Conservation (phyloP, 2,797 vertebrate genomes). For the Danionella dracula region DNA sequence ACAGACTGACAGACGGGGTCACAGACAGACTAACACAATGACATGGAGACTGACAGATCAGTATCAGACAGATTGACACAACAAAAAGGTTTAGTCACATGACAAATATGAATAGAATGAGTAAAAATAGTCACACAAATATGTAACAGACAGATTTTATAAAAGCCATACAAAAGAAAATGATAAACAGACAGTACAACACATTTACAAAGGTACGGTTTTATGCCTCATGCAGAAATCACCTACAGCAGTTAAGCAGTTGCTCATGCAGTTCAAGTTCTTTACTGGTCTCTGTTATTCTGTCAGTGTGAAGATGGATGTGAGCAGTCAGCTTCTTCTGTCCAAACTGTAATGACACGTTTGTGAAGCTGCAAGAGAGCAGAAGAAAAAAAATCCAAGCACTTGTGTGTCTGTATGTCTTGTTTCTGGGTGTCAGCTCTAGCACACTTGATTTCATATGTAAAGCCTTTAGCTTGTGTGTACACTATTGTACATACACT, state of each 20-base stretch:
- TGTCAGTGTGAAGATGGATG: background rate
- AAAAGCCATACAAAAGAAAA: too few relatives aligned
- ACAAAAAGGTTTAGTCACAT: too few relatives aligned
- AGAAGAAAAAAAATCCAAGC: background rate
- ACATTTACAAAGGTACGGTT: too few relatives aligned
- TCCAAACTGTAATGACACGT: slow-evolving; percentile 27
- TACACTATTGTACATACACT: background rate
- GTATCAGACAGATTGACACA: too few relatives aligned
- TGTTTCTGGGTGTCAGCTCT: slow-evolving; percentile 3
- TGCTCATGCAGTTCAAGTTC: background rate
- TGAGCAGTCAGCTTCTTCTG: background rate
- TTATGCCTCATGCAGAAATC: too few relatives aligned
- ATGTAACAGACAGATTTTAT: too few relatives aligned
- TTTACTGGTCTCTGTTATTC: background rate
- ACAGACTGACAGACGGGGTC: too few relatives aligned
- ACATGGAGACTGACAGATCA: background rate
- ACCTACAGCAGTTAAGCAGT: too few relatives aligned
- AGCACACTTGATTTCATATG: slow-evolving; percentile 35
- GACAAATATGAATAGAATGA: too few relatives aligned
- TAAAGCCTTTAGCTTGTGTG: slow-evolving; percentile 20
- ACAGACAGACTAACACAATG: background rate
- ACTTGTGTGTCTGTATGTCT: slow-evolving; percentile 23
- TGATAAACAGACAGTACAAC: too few relatives aligned
- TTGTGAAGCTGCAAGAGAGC: background rate
- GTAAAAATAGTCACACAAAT: too few relatives aligned